phyloP scores from a whole-genome alignment of 2,113 vertebrate species.

The Gymnocephalus cernua region DNA sequence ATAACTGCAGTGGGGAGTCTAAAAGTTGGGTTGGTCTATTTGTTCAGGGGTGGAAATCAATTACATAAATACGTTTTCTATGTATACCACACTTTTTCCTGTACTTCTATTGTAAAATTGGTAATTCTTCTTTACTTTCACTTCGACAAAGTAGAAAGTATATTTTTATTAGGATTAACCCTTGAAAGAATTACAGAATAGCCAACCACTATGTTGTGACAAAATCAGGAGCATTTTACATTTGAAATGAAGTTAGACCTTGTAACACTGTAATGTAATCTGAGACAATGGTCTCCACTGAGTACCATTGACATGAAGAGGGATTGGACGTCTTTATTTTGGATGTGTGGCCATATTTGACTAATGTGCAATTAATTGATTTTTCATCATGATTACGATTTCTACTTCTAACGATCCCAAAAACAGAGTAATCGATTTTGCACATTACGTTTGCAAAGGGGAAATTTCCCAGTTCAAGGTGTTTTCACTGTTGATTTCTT shows the following conservation, averaged over 20 bases:
- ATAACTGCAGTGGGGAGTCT: not conserved
- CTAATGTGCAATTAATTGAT: too few relatives aligned
- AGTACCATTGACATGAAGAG: not conserved
- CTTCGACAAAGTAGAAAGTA: not conserved
- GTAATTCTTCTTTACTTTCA: too few relatives aligned
- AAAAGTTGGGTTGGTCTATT: not conserved
- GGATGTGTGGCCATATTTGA: not conserved
- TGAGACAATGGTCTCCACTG: not conserved
- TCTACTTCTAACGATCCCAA: too few relatives aligned
- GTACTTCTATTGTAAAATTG: not conserved
- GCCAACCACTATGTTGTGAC: not conserved
- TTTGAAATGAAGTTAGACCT: not conserved
- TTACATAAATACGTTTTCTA: not conserved
- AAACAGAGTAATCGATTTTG: too few relatives aligned
- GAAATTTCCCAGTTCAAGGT: too few relatives aligned
- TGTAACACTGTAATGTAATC: not conserved
- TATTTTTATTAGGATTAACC: not conserved
- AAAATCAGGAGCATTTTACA: not conserved
- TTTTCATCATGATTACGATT: too few relatives aligned
- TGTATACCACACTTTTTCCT: not conserved
- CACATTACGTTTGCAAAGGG: too few relatives aligned
- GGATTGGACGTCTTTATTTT: not conserved
- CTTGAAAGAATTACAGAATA: not conserved
- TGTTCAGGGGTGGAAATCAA: not conserved
- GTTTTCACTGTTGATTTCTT: too few relatives aligned